Evolutionary conservation across 2,797 vertebrate genomes (phyloP), one percentile per base, ranked within the genome.

Genomic region (Premnoplex brunnescens): DNA sequence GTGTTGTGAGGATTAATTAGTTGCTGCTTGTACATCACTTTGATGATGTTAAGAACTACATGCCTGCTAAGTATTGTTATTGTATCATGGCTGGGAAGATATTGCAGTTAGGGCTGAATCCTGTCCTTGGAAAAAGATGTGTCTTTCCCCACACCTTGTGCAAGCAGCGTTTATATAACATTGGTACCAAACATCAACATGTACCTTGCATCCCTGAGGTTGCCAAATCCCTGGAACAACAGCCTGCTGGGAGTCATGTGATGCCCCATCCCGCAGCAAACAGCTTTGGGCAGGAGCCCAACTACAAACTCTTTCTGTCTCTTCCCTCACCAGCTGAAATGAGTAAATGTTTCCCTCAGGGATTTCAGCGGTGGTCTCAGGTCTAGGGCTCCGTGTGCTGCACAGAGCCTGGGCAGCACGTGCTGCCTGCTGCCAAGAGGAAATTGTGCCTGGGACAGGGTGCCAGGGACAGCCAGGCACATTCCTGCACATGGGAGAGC

Each of bases 1-100:
- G 76, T 96, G 88, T 96, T 95, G 80, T 91, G 95, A 93, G 83
- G 85, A 95, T 92, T 96, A 95, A 96, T 97, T 94, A 95, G 83
- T 44, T 91, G 49, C 88, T 89, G 81, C 85, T 93, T 93, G 91
- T 95, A 96, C 93, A 44, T 46, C 12, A n/a, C 93, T 97, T 96
- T 96, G 95, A 96, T 96, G 89, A 94, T 95, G 80, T 85, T 93
- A 94, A 90, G 91, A 92, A 85, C 67, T 96, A 96, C 91, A 93
- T 93, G 85, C 52, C 71, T 90, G 69, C 69, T 95, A 92, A 95
- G 89, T 93, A 68, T 87, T 96, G 88, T 96, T 93, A 93, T 95
- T 88, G 88, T 95, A 91, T 76, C 89, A 63, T 5, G 36, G 58
- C 85, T 81, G 77, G 85, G 89, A 92, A 94, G 84, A 78, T 88